phyloP scores from a whole-genome alignment of 2,113 vertebrate genomes.

The Sporophila hypoxantha region DNA sequence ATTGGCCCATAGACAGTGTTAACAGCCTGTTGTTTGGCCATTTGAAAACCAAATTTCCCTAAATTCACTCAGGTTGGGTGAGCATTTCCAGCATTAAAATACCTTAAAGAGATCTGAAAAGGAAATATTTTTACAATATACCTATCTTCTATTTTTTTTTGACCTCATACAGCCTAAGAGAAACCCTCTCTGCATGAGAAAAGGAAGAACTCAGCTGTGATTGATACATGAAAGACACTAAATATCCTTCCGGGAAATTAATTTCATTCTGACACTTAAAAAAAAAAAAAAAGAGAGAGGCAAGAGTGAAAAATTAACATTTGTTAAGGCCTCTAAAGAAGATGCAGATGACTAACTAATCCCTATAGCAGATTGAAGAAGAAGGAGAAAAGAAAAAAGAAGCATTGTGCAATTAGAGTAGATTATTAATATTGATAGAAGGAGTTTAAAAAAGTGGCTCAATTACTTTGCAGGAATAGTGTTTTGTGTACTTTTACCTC shows the following conservation, averaged over 20 bases:
- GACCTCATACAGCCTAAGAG: background rate
- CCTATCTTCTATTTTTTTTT: background rate
- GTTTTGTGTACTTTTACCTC: background rate
- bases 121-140: background rate
- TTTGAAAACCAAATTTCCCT: background rate
- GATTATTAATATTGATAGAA: conserved; percentile 40
- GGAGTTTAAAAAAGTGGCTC: background rate
- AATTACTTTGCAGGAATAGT: background rate
- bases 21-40: background rate
- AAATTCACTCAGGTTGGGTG: background rate
- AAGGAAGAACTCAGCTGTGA: conserved; percentile 13
- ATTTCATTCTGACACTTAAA: conserved; percentile 5
- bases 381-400: background rate
- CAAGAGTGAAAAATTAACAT: conserved; percentile 44
- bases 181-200: background rate
- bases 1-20: background rate
- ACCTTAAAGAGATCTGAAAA: background rate
- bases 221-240: conserved; percentile 44
- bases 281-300: background rate
- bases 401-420: background rate
- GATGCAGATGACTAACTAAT: conserved; percentile 41
- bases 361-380: conserved; percentile 25
- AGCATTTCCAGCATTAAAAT: background rate
- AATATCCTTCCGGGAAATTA: conserved; percentile 16
- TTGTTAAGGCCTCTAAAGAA: conserved; percentile 33